Evolutionary conservation across 2,888 invertebrate species (phyloP).

Genomic region (Drosophila formosana): DNA sequence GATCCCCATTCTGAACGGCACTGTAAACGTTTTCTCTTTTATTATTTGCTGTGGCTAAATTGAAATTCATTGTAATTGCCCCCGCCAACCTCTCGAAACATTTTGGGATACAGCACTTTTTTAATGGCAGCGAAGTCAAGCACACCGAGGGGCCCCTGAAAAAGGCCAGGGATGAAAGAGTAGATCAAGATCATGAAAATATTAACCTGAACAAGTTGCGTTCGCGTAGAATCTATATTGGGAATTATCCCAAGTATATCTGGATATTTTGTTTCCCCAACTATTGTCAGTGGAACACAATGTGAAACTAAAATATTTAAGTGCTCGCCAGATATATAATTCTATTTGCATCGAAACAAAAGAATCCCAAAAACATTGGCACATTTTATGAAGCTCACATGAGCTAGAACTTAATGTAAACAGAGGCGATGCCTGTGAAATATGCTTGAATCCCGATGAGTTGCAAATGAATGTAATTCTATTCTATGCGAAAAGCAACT

Average conservation of each 20-base stretch:
- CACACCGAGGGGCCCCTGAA: slow-evolving; percentile 26
- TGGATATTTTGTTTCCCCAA: not conserved
- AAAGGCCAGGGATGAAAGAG: slow-evolving; percentile 70
- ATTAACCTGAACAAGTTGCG: slow-evolving; percentile 2
- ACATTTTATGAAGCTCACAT: slow-evolving; percentile 9
- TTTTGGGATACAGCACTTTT: slow-evolving; percentile 42
- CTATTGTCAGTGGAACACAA: slow-evolving; percentile 3
- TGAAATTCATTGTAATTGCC: slow-evolving; percentile 43
- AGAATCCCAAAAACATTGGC: not conserved
- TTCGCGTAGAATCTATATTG: slow-evolving; percentile 3
- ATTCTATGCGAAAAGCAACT: not conserved
- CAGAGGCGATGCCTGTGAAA: not conserved
- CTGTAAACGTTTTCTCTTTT: slow-evolving; percentile 31
- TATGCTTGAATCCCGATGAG: not conserved
- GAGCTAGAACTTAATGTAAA: not conserved
- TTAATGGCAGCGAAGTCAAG: slow-evolving; percentile 45
- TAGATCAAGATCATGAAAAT: slow-evolving; percentile 68
- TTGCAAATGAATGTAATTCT: not conserved
- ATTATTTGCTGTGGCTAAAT: slow-evolving; percentile 46
- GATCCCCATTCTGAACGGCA: slow-evolving; percentile 33
- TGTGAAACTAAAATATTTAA: slow-evolving; percentile 5
- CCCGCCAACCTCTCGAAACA: slow-evolving; percentile 42
- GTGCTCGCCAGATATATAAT: slow-evolving; percentile 8
- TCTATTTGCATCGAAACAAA: slow-evolving; percentile 19
- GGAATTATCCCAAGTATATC: slow-evolving; percentile 6